phyloP scores from a whole-genome alignment of 2,113 vertebrate genomes.

The Mirza zaza region DNA sequence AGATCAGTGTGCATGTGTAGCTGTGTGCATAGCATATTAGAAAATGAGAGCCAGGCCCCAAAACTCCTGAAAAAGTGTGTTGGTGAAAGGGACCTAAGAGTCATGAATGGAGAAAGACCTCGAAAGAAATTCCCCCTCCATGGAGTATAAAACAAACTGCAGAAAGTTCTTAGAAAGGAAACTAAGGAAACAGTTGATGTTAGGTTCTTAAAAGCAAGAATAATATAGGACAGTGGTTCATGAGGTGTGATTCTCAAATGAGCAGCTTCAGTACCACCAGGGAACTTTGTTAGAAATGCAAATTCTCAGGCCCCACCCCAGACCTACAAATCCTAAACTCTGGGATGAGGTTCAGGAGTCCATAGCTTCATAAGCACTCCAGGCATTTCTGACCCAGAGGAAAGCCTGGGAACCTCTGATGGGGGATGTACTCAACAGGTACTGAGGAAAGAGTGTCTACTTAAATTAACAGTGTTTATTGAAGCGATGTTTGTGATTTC shows the following conservation, averaged over 20 bases:
- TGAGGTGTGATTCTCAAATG: not conserved
- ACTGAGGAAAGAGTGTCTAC: not conserved
- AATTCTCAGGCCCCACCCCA: not conserved
- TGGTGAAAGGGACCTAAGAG: not conserved
- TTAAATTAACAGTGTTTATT: not conserved
- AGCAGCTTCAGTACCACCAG: not conserved
- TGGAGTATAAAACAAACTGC: not conserved
- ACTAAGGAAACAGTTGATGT: not conserved
- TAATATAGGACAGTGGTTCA: not conserved
- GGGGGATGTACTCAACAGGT: not conserved
- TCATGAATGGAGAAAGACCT: not conserved
- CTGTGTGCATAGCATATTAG: not conserved
- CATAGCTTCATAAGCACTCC: not conserved
- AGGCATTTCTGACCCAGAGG: not conserved
- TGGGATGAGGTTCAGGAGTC: not conserved
- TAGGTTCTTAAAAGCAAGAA: not conserved
- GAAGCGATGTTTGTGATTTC: not conserved
- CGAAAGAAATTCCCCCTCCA: not conserved
- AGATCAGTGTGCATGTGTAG: not conserved
- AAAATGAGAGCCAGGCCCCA: not conserved
- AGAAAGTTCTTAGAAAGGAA: not conserved
- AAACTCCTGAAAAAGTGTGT: not conserved
- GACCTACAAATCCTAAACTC: not conserved
- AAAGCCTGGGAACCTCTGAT: not conserved
- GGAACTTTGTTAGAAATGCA: not conserved